Conservation (phyloP, 2,888 invertebrate genomes). For the Lamellibrachia satsuma region DNA sequence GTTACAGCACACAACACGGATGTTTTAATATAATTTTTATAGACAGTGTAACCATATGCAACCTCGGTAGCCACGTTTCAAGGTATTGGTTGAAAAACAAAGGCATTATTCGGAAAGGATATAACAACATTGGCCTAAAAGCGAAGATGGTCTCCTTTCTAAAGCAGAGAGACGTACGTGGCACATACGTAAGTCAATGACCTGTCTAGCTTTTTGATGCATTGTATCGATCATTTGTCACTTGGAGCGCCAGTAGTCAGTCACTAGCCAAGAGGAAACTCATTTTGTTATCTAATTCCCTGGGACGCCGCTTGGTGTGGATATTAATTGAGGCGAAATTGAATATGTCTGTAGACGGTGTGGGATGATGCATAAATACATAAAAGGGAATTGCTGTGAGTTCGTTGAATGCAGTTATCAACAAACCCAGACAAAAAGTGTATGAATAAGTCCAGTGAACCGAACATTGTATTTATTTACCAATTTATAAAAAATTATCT, state of each 20-base stretch:
- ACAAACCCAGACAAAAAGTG: background rate
- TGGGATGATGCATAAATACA: too few relatives aligned
- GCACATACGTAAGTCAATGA: background rate
- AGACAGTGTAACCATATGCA: too few relatives aligned
- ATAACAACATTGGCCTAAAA: too few relatives aligned
- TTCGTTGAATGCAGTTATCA: background rate
- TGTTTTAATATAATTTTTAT: too few relatives aligned
- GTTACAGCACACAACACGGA: too few relatives aligned
- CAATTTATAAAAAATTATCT: background rate
- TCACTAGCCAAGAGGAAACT: background rate
- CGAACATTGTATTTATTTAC: background rate
- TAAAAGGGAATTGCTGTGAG: background rate
- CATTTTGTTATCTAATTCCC: background rate
- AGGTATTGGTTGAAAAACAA: too few relatives aligned
- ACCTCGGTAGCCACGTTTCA: too few relatives aligned
- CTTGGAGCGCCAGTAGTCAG: background rate
- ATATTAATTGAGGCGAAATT: constrained; percentile 1
- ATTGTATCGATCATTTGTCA: background rate
- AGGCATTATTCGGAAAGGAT: too few relatives aligned
- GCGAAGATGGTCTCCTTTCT: too few relatives aligned
- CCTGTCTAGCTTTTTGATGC: background rate
- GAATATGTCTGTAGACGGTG: background rate
- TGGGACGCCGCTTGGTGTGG: background rate
- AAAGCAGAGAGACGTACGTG: too few relatives aligned
- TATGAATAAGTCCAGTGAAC: too few relatives aligned